phyloP scores from a whole-genome alignment of 2,113 vertebrate genomes.

The Calyptomena viridis region DNA sequence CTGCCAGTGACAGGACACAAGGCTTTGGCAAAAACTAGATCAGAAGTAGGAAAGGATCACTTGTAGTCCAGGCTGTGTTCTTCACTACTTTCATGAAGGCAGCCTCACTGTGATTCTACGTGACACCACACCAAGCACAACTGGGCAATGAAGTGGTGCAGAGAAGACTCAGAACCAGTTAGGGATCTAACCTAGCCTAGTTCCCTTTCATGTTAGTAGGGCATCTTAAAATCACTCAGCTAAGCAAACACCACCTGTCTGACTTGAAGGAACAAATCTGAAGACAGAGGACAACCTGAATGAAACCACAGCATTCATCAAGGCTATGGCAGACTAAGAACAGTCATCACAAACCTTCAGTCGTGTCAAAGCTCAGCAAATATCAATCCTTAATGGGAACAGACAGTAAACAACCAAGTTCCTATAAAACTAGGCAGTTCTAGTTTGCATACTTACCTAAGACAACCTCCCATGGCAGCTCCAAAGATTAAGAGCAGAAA shows the following conservation, averaged over 20 bases:
- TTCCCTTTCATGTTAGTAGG: background rate
- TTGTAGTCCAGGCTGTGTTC: background rate
- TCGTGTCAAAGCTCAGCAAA: background rate
- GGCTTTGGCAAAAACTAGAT: background rate
- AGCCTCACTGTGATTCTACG: background rate
- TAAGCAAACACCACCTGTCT: background rate
- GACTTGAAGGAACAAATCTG: background rate
- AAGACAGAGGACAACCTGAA: background rate
- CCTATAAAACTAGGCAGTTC: background rate
- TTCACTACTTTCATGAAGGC: background rate
- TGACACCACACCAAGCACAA: background rate
- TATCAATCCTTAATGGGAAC: background rate
- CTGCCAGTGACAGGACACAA: background rate
- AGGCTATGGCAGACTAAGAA: background rate
- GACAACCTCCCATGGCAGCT: slow-evolving; percentile 38
- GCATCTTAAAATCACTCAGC: background rate
- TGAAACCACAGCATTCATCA: background rate
- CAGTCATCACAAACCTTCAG: background rate
- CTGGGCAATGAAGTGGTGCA: background rate
- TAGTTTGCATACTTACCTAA: slow-evolving; percentile 33
- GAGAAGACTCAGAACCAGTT: background rate
- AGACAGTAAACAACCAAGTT: background rate
- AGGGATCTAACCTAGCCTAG: background rate
- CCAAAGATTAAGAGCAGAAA: slow-evolving; percentile 62
- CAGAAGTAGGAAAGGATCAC: background rate